Evolutionary conservation across 2,113 vertebrate genomes (phyloP), one percentile per base, ranked within the genome.

Genomic region (Dolichallabes microphthalmus): DNA sequence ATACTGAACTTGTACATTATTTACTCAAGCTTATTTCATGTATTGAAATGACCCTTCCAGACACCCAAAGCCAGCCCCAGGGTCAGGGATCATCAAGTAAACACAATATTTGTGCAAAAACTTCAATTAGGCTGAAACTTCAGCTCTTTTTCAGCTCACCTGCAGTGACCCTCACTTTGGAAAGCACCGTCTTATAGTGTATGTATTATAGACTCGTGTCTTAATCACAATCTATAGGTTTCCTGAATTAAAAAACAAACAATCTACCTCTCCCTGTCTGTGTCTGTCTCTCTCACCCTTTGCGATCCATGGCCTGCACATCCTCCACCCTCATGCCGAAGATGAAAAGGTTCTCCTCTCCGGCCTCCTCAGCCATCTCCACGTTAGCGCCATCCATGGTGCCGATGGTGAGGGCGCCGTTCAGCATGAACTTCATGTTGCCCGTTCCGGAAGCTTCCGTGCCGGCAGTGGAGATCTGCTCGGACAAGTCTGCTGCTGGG

Each of bases 401-500:
- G 8, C 96, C 96, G 0, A 98, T 96, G 88, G 96, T 97, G 71
- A 98, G 95, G 2, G 97, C 96, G 3, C 97, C 96, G 0, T 97
- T 98, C 91, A 98, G 89, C 96, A 97, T 97, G 90, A 98, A 97
- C 91, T 97, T 97, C 96, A 98, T 97, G 93, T 97, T 98, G 68
- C 96, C 96, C 0, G 96, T 98, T 35, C 97, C 96, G 0, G 97
- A 98, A 57, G 97, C 96, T 88, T 98, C 96, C 0, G 96, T 97
- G 78, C 96, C 96, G 0, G 96, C 96, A 0, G 96, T 97, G 90
- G 96, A 98, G 93, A 98, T 97, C 93, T 98, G 97, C 94, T 97
- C 94, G 0, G 96, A 98, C 30, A 97, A 93, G 91, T 98, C 97
- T 0, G 96, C 93, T 0, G 97, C 96, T 0, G 97, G 97, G 87